Percentiles rank a stretch among this genome's conserved stretches.
Evolutionary conservation across 23 tunicate species (phyloP).

Genomic region (Oikopleura dioica): DNA sequence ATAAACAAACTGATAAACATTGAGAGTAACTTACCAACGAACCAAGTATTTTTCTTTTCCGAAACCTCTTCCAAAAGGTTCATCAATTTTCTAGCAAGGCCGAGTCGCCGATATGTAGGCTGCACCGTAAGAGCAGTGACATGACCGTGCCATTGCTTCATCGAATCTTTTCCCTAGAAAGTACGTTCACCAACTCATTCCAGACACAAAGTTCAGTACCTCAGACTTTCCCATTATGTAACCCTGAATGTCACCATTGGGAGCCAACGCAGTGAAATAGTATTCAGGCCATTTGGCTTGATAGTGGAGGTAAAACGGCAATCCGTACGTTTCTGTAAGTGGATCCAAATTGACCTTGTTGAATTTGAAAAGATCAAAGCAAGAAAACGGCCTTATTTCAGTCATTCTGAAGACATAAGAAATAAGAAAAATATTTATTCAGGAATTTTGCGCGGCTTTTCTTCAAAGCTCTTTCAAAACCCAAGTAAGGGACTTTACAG

Average conservation of each 20-base stretch:
- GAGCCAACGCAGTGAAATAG: conserved; percentile 71
- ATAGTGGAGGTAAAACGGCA: conserved; percentile 80
- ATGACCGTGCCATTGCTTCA: conserved; percentile 88
- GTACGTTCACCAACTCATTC: no score
- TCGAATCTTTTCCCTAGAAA: neutral
- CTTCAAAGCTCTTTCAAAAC: no score
- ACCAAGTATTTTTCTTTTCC: conserved; percentile 37
- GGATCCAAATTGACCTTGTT: conserved; percentile 87
- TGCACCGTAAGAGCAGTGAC: conserved; percentile 83
- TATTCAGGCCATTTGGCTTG: conserved; percentile 98
- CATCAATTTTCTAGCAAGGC: conserved; percentile 67
- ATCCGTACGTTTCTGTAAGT: conserved; percentile 80
- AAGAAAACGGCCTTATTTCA: conserved; percentile 50
- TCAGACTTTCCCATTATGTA: conserved; percentile 96
- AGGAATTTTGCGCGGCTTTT: no score
- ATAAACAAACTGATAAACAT: no score
- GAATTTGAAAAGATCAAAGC: conserved; percentile 59
- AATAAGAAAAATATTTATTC: no score
- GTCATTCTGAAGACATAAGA: conserved; percentile 71
- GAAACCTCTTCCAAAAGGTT: conserved; percentile 58
- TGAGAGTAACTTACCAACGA: no score
- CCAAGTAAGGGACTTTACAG: no score
- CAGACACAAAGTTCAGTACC: no score
- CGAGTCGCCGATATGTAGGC: conserved; percentile 45
- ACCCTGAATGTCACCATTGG: conserved; percentile 75